Evolutionary conservation across 2,888 invertebrate species (phyloP).

Genomic region (Ichneumoninae sp.): DNA sequence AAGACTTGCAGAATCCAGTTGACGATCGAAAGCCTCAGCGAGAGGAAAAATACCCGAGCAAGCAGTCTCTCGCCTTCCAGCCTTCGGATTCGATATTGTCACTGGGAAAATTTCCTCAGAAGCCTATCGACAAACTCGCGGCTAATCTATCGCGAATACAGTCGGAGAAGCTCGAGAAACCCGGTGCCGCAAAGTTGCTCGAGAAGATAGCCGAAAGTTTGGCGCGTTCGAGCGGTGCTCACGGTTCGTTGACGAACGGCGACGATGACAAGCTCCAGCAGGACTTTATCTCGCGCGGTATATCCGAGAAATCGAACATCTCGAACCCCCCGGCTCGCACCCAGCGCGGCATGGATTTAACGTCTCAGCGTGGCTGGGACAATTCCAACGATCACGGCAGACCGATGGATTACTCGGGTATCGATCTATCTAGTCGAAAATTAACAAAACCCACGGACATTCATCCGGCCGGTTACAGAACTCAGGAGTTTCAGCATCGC

Average conservation of each 20-base stretch:
- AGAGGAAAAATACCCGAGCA: slow-evolving; percentile 50
- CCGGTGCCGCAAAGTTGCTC: slow-evolving; percentile 75
- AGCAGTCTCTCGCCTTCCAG: slow-evolving; percentile 42
- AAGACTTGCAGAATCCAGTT: slow-evolving; percentile 73
- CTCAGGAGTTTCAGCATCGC: slow-evolving; percentile 80
- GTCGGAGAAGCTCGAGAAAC: slow-evolving; percentile 77
- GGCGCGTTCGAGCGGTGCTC: slow-evolving; percentile 78
- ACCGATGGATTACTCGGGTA: slow-evolving; percentile 81
- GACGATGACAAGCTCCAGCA: slow-evolving; percentile 75
- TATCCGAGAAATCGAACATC: slow-evolving; percentile 65
- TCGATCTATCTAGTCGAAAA: slow-evolving; percentile 82
- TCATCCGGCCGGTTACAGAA: slow-evolving; percentile 66
- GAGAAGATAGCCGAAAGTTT: slow-evolving; percentile 83
- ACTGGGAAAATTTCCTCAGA: slow-evolving; percentile 78
- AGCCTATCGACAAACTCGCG: slow-evolving; percentile 81
- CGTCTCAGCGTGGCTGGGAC: slow-evolving; percentile 80
- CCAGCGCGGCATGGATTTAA: slow-evolving; percentile 80
- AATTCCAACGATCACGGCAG: slow-evolving; percentile 74
- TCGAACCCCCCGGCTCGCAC: slow-evolving; percentile 64
- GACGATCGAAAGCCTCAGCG: slow-evolving; percentile 69
- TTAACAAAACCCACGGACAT: slow-evolving; percentile 72
- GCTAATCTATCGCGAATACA: slow-evolving; percentile 81
- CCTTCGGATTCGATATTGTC: slow-evolving; percentile 25
- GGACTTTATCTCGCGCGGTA: slow-evolving; percentile 71
- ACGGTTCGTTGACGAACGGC: slow-evolving; percentile 68